Evolutionary conservation across 2,888 invertebrate species (phyloP), one percentile per base, ranked within the genome.

Genomic region (Pherbina coryleti): DNA sequence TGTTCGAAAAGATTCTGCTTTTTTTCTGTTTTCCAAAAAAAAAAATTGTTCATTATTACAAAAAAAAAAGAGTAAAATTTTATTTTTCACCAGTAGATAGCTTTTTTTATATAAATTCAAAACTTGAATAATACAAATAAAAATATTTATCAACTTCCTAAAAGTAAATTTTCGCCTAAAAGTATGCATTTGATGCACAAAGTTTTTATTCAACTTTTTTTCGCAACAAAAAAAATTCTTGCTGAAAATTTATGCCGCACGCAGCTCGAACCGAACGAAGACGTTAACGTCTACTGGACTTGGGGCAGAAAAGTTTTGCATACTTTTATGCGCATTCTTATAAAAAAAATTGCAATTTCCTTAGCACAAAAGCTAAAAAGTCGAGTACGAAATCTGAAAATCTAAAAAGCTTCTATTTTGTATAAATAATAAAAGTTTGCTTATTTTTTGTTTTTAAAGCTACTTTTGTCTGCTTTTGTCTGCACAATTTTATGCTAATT

Each of bases 401-500:
- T 55, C 19, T 22, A 55, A 55, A 55, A 22, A 22, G 22, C n/a
- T 55, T n/a, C 7, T 55, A 22, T 55, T 28, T 60, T 60, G 22
- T 60, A 60, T 28, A 28, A 28, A 34, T 11, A 64, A 14, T n/a
- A 31, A 31, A 34, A 34, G 28, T 64, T 64, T 64, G 0, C 17
- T 7, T 34, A 19, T 64, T 64, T 8, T 28, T 28, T 25, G 19
- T 62, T 62, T 62, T 8, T 62, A 5, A n/a, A 28, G 60, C 28
- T 19, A 14, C 17, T 22, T 28, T 60, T 60, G 22, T 28, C 14
- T 60, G 60, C 28, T 64, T 28, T 64, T 64, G 22, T 28, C 64
- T 51, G 37, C 17, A 22, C 14, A 71, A 55, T 71, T 55, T 31
- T n/a, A 55, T 57, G 71, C 71, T 71, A 71, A 71, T 71, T 71